Base-by-base conservation (phyloP, 1,140 invertebrate species). In the Leptinotarsa undecemlineata region DNA sequence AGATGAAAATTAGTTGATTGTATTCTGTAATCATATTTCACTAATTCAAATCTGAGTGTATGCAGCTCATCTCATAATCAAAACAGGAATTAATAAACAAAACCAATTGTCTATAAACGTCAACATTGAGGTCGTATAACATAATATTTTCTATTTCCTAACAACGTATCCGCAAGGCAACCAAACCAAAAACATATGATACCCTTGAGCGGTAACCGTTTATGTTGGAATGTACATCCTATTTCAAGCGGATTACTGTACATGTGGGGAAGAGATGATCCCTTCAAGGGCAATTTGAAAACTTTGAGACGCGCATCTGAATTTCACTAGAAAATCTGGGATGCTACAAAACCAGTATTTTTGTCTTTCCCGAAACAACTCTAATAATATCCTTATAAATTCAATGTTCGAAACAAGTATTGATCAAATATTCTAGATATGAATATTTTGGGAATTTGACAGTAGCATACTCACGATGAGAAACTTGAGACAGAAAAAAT, bases 131-230 rank as follows among this genome's bases (percentile, higher is more conserved):
- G 48, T 74, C 76, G 67, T 77, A 79, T 76, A 79, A 71, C 70
- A 70, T 72, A 69, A 73, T 74, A 76, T 78, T 78, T 78, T 72
- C 75, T 72, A 76, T 80, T 78, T 80, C 75, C 73, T 73, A 74
- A 48, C 71, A 67, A 68, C 76, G 71, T 51, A 67, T 76, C 76
- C 71, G 72, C 74, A 76, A 77, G 74, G 74, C 78, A 76, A 72
- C 57, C 61, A 75, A 80, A 80, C 77, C 79, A 74, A 72, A 80
- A 80, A 80, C 77, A 80, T 66, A 71, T 80, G 79, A 80, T 74
- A 80, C 76, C 68, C 71, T 74, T 72, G 63, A 19, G 47, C 66
- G 57, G 21, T 21, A 42, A 73, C 67, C 19, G 21, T 57, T 73
- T 64, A 57, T 19, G 51, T 19, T 57, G 15, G 51, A 57, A 57